These are phyloP conservation scores for Helleia helle DNA, from an alignment of 2,888 invertebrate species.

Conservation along the genomic window DNA sequence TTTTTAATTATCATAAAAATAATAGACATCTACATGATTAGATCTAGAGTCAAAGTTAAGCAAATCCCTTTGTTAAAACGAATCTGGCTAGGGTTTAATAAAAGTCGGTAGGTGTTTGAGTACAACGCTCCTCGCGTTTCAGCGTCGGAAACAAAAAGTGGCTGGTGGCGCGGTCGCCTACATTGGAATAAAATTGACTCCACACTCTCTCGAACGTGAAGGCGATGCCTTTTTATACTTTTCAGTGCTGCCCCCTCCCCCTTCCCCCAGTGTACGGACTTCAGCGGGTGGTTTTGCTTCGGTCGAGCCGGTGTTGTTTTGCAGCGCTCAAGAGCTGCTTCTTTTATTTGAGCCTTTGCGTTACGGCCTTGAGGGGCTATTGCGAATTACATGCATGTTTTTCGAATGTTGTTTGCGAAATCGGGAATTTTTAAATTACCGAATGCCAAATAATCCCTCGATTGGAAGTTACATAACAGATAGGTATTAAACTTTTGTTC, in stretches of 20 bases:
- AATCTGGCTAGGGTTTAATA: constrained; percentile 53
- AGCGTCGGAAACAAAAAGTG: constrained; percentile 70
- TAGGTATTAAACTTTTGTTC: not conserved
- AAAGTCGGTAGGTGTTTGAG: constrained; percentile 70
- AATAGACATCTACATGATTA: not conserved
- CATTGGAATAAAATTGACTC: constrained; percentile 75
- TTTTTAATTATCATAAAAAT: not conserved
- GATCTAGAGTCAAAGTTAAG: constrained; percentile 18
- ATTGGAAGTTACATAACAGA: constrained; percentile 33
- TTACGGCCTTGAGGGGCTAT: constrained; percentile 65
- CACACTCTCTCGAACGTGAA: constrained; percentile 72
- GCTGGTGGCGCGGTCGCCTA: constrained; percentile 69
- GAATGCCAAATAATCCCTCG: constrained; percentile 50
- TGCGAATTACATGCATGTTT: constrained; percentile 55
- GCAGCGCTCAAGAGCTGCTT: constrained; percentile 69
- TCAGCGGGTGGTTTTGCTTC: constrained; percentile 73
- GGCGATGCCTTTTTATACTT: constrained; percentile 63
- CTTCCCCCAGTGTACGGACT: constrained; percentile 41
- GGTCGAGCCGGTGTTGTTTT: constrained; percentile 70
- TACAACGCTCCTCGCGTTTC: constrained; percentile 68
- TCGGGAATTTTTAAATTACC: constrained; percentile 68
- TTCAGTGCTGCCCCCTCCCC: constrained; percentile 39
- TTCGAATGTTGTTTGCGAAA: constrained; percentile 64
- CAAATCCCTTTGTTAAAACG: constrained; percentile 27
- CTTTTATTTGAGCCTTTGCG: constrained; percentile 71